Base-by-base conservation (phyloP, 2,888 invertebrate genomes). In the Bombylius major region DNA sequence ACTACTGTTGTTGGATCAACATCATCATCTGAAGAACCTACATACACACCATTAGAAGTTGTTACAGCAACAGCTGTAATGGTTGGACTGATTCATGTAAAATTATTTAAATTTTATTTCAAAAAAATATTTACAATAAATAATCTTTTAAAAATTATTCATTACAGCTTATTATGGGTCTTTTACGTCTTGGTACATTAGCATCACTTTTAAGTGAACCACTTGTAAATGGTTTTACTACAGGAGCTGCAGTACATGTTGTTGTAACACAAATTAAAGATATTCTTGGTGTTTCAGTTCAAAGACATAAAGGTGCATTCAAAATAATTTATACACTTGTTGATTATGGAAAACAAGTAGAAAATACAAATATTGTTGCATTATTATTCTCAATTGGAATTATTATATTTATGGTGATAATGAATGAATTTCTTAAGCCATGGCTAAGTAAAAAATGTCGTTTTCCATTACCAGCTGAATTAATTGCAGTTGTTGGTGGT, bases 391-490 rank as follows among this genome's bases (percentile, higher is more conserved):
- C 87, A 4, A 62, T 73, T 0, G 72, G 82, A 51, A 77, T 84
- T 51, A 81, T 87, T 50, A 62, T 76, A 5, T 70, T 82, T 48
- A 79, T 86, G 67, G 71, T 78, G 42, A 62, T 82, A 6, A 82
- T 81, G 67, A 84, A 84, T 66, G 86, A 86, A 72, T 66, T 81
- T 51, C 64, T 86, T 1, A 71, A 84, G 78, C 82, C 83, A 0
- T 73, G 75, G 64, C 64, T 80, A 13, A 76, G 77, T 7, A 82
- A 82, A 67, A 77, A 71, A 59, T 79, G 81, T 53, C 76, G 77
- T 50, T 79, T 87, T 66, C 89, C 89, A 1, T 70, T 89, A 49
- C 89, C 89, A 1, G 82, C 84, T 51, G 89, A 90, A 68, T 73
- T 90, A 39, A 77, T 89, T 47, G 82, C 82, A 33, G 86, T 89